Evolutionary conservation across 2,113 vertebrate species (phyloP), one percentile per base, ranked within the genome.

Genomic region (Phrynosoma platyrhinos): DNA sequence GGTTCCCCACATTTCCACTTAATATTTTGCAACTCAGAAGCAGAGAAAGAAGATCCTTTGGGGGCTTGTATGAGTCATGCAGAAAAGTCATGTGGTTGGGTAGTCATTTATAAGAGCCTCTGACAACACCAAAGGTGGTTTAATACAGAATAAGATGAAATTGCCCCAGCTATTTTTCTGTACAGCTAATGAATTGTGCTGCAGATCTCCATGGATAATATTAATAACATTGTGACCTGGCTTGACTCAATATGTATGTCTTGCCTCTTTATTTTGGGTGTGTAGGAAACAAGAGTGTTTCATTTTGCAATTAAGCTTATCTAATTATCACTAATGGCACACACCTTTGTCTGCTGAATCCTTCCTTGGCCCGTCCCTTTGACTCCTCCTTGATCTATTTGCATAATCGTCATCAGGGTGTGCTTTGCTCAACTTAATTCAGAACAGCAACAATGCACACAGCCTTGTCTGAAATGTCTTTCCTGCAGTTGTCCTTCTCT

Each of bases 271-370:
- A 52, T 69, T 69, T 23, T 47, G 27, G 64, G 66, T 52, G 82
- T 52, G 82, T 9, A 69, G 47, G 42, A 42, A 83, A 3, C 12
- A n/a, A 78, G 64, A 27, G 13, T 20, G 8, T 42, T 69, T 25
- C 72, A 83, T 83, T 78, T 83, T 78, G 87, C 74, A 88, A 83
- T 88, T 83, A 78, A 69, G 30, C n/a, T 78, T 83, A 88, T 82
- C 72, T 32, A 20, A 77, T 83, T 69, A 47, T 78, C 36, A 30
- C 32, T 83, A 83, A 88, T 78, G 64, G 14, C 47, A 69, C 25
- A 40, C 27, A 76, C 58, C 80, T 75, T 30, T 25, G 64, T 83
- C 87, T 77, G 42, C 62, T 53, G 40, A 69, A 78, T 55, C 58
- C 25, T 83, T 88, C n/a, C n/a, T 25, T 78, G 68, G 47, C 74